Base-by-base conservation (phyloP, 2,888 invertebrate genomes). In the Anaspis maculata region DNA sequence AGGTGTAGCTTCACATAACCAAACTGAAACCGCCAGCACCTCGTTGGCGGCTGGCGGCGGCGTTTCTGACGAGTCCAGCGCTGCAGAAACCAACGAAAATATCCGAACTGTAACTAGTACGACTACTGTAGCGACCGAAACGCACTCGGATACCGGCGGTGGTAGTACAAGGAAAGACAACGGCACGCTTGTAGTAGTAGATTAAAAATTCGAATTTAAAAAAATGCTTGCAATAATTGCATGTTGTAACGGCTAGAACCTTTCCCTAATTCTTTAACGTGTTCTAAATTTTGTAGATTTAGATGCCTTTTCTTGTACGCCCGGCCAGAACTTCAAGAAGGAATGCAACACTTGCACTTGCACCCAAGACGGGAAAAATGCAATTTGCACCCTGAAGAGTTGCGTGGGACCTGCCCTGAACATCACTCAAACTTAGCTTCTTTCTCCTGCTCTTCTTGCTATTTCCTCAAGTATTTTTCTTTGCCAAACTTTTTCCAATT, bases 291-390 rank as follows among this genome's bases (percentile, higher is more conserved):
- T n/a, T n/a, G n/a, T n/a, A n/a, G 10, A 21, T 49, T 30, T 37
- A 34, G 37, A 36, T 30, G 16, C 16, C 1, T 55, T 55, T 36
- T 37, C 46, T 15, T 65, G 64, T 34, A 49, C 32, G 1, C 62
- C 62, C 6, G 58, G 57, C 21, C 49, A 56, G 36, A 38, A 37
- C 7, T 64, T 59, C 48, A 48, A 51, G 13, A 50, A 54, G 28
- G 56, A 58, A n/a, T 67, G 66, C 44, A 74, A 75, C 49, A 63
- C 63, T 4, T 76, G 75, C 45, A 65, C 59, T 6, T 74, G 74
- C 48, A 61, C 63, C 0, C 38, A 45, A 1, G 69, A 69, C 42
- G 74, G 74, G 1, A 56, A 56, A 10, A 62, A 59, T 38, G 72
- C 72, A 1, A 51, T 61, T 2, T 75, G 74, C 55, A 68, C 73